phyloP scores from a whole-genome alignment of 64 coral and sea anemone species.

The Montipora foliosa region DNA sequence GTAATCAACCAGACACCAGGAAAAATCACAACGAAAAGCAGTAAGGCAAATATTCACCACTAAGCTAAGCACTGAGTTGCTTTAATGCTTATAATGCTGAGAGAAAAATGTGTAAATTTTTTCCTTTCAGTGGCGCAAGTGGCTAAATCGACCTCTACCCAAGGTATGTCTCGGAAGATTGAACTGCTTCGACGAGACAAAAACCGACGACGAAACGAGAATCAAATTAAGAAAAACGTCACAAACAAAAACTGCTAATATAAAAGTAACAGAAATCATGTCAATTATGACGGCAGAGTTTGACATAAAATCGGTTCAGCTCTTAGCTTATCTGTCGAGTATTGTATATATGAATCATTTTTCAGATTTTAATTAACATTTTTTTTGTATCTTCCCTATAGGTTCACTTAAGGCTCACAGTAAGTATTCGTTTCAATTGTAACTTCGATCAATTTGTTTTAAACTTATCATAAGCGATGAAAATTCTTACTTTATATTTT shows the following conservation, averaged over 20 bases:
- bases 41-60: background rate
- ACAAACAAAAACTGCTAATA: background rate
- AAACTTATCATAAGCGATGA: background rate
- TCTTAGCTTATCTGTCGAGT: background rate
- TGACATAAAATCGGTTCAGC: background rate
- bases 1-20: too few relatives aligned
- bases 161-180: constrained; percentile 53
- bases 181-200: background rate
- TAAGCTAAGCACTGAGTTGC: background rate
- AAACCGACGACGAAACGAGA: background rate
- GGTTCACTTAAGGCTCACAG: constrained; percentile 7
- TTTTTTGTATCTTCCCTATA: background rate
- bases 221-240: background rate
- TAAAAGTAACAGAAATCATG: background rate
- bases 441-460: background rate
- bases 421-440: background rate
- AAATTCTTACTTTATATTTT: background rate
- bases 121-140: constrained; percentile 74
- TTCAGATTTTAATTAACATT: background rate
- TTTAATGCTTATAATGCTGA: background rate
- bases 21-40: background rate
- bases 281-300: background rate
- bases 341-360: background rate
- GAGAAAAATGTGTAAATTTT: constrained; percentile 24
- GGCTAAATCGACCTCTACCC: constrained; percentile 55